phyloP scores from a whole-genome alignment of 2,797 vertebrate species.

The Parauchenoglanis ngamensis region DNA sequence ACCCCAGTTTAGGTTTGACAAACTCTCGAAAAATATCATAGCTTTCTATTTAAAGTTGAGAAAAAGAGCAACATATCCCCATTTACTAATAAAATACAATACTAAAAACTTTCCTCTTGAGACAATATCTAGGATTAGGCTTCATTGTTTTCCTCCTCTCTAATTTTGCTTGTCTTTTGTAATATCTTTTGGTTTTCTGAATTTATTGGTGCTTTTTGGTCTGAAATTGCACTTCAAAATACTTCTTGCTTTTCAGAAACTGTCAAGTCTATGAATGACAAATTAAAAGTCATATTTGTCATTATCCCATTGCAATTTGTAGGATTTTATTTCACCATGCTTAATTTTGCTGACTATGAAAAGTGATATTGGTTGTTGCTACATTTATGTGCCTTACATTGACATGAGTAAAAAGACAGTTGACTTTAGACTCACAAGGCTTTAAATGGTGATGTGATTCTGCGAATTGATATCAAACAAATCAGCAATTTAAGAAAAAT shows the following conservation, averaged over 20 bases:
- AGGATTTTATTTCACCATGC: not conserved
- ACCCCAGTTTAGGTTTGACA: not conserved
- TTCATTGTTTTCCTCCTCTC: not conserved
- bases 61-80: too few relatives aligned
- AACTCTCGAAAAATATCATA: not conserved
- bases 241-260: not conserved
- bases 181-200: not conserved
- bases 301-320: not conserved
- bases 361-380: not conserved
- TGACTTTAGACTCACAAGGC: too few relatives aligned
- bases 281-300: not conserved
- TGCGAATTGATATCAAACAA: not conserved
- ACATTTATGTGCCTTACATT: not conserved
- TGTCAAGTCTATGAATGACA: not conserved
- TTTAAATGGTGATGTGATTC: not conserved
- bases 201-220: not conserved
- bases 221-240: not conserved
- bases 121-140: not conserved
- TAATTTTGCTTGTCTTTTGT: not conserved
- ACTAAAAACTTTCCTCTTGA: not conserved
- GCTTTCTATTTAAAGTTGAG: not conserved
- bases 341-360: not conserved
- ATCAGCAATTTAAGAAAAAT: too few relatives aligned
- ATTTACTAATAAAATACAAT: not conserved
- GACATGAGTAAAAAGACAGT: not conserved